A percentile compares a stretch with the other conserved stretches of the same genome.
phyloP scores from a whole-genome alignment of 2,888 invertebrate genomes.

The Athrips mouffetella region DNA sequence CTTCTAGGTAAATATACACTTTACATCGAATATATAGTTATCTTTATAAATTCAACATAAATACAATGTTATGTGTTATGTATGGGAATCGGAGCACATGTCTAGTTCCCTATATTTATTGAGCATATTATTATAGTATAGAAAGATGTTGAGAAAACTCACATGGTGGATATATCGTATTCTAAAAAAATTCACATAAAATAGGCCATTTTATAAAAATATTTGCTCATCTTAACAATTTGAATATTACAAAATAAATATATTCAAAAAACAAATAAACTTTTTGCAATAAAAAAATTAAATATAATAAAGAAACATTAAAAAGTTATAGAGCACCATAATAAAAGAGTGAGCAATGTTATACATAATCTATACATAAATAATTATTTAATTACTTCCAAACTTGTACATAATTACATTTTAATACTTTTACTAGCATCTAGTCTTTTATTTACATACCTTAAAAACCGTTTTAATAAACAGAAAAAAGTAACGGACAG shows the following conservation, averaged over 20 bases:
- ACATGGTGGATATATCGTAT: too few relatives aligned
- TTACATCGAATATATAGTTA: slow-evolving; percentile 34
- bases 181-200: too few relatives aligned
- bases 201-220: too few relatives aligned
- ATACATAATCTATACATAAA: background rate
- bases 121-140: too few relatives aligned
- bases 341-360: slow-evolving; percentile 15
- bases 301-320: slow-evolving; percentile 22
- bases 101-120: too few relatives aligned
- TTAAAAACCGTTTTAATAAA: too few relatives aligned
- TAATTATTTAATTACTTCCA: background rate
- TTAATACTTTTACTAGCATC: too few relatives aligned
- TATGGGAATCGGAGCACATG: too few relatives aligned
- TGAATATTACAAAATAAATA: background rate
- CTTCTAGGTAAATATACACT: slow-evolving; percentile 30
- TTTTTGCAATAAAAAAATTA: background rate
- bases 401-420: background rate
- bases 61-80: too few relatives aligned
- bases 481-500: too few relatives aligned
- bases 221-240: background rate
- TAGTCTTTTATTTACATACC: too few relatives aligned
- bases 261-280: background rate
- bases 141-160: too few relatives aligned
- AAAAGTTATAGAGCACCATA: slow-evolving; percentile 48
- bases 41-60: slow-evolving; percentile 15